Evolutionary conservation across 2,113 vertebrate species (phyloP).

Genomic region (Mustela nigripes): DNA sequence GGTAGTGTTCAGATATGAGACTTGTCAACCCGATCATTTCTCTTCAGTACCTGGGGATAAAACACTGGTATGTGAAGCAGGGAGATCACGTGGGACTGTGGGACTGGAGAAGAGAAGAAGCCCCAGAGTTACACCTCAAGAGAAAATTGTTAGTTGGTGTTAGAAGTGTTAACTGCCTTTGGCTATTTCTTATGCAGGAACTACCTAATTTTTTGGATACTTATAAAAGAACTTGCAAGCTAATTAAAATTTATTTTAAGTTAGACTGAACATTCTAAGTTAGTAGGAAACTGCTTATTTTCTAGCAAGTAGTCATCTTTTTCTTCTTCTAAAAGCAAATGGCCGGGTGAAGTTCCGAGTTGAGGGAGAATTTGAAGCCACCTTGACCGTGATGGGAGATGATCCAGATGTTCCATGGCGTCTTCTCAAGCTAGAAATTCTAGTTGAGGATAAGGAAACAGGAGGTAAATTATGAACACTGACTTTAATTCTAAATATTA

Average conservation of each 20-base stretch:
- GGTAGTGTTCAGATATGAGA: neutral
- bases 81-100: neutral
- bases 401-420: conserved; percentile 99
- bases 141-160: conserved; percentile 37
- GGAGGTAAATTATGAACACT: conserved; percentile 91
- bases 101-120: neutral
- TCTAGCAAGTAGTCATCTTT: conserved; percentile 40
- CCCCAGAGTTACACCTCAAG: conserved; percentile 1
- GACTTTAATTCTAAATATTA: conserved; percentile 38
- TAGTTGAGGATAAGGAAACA: conserved; percentile 99
- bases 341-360: conserved; percentile 98
- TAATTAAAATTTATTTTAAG: conserved; percentile 58
- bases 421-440: conserved; percentile 97
- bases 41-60: conserved; percentile 37
- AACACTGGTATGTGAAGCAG: conserved; percentile 39
- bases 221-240: neutral
- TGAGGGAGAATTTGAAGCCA: conserved; percentile 99
- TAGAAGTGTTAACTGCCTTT: conserved; percentile 45
- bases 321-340: conserved; percentile 91
- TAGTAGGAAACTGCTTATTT: conserved; percentile 51
- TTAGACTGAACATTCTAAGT: conserved; percentile 41
- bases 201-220: conserved; percentile 33
- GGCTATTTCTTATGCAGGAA: neutral
- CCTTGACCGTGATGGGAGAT: conserved; percentile 99
- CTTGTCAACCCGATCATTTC: neutral